Evolutionary conservation across 1,140 invertebrate genomes (phyloP), one percentile per base, ranked within the genome.

Genomic region (Idris sp.): DNA sequence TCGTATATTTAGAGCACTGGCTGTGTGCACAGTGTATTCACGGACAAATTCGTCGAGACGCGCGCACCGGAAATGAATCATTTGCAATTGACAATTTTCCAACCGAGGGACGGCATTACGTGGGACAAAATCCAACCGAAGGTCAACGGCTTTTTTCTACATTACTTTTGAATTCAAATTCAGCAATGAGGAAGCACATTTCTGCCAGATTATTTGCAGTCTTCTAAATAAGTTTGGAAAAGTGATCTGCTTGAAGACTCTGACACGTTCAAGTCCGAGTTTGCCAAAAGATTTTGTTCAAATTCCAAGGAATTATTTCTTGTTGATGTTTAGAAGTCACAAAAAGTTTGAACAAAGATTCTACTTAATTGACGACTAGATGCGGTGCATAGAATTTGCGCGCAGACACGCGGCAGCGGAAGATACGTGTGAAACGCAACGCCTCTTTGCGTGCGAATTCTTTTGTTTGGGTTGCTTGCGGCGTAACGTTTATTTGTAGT

Each of bases 1-100:
- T n/a, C n/a, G 31, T 73, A 76, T 76, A 76, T 76, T 76, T 73
- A 76, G 68, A 68, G 68, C 62, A 14, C 8, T 35, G 49, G 54
- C 38, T 59, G 26, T 31, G 15, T 59, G 48, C 41, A 14, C 58
- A 30, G 15, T 59, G 48, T 46, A 14, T 59, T 62, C 51, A 71
- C n/a, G 56, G 69, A 36, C 65, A 62, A 74, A 68, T 77, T 78
- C 71, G 56, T 33, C 56, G 59, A 49, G 48, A 54, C 54, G 25
- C 38, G 35, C 61, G 13, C 28, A 46, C 79, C 85, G 85, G 85
- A 87, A 87, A 87, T 85, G 80, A 85, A 83, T 86, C 81, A 85
- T 86, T 86, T 83, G 74, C 79, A 82, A 85, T 86, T 83, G 79
- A 82, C 82, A 79, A 82, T 84, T 86, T 85, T 83, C 54, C 56